phyloP scores from a whole-genome alignment of 2,888 invertebrate species.

The Drosophila histrio region DNA sequence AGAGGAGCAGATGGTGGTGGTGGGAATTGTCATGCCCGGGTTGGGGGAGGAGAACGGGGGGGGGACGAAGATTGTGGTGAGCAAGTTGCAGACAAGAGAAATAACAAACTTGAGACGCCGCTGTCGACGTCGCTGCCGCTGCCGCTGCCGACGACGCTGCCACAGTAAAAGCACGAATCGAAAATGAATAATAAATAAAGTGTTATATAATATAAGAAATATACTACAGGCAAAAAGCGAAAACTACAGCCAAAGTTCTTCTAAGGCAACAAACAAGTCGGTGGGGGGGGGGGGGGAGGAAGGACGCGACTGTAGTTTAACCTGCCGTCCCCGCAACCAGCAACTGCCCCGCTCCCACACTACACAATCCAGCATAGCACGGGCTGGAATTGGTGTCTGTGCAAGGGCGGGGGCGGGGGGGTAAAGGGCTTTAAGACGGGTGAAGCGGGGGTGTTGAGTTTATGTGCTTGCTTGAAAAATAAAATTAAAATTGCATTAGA shows the following conservation, averaged over 20 bases:
- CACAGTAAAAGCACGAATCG: slow-evolving; percentile 79
- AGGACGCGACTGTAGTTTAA: slow-evolving; percentile 57
- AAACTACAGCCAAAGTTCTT: slow-evolving; percentile 29
- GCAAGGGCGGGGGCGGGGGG: background rate
- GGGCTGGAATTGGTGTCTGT: slow-evolving; percentile 27
- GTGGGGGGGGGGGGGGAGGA: background rate
- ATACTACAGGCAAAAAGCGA: slow-evolving; percentile 41
- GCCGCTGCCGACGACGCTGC: slow-evolving; percentile 43
- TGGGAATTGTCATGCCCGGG: background rate
- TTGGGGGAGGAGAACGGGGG: background rate
- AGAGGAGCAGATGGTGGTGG: slow-evolving; percentile 37
- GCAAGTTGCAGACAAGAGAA: slow-evolving; percentile 77
- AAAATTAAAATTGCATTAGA: slow-evolving; percentile 80
- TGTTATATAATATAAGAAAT: slow-evolving; percentile 81
- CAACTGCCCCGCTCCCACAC: no score
- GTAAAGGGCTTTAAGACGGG: background rate
- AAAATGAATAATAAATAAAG: slow-evolving; percentile 83
- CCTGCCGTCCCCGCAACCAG: no score
- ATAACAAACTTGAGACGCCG: slow-evolving; percentile 75
- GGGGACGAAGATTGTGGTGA: slow-evolving; percentile 54
- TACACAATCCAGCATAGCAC: no score
- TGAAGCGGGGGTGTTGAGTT: slow-evolving; percentile 51
- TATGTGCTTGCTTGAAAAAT: slow-evolving; percentile 77
- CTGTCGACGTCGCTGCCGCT: slow-evolving; percentile 19
- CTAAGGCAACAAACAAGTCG: slow-evolving; percentile 17